Conservation (phyloP, 2,888 invertebrate species). For the Phalera bucephala region DNA sequence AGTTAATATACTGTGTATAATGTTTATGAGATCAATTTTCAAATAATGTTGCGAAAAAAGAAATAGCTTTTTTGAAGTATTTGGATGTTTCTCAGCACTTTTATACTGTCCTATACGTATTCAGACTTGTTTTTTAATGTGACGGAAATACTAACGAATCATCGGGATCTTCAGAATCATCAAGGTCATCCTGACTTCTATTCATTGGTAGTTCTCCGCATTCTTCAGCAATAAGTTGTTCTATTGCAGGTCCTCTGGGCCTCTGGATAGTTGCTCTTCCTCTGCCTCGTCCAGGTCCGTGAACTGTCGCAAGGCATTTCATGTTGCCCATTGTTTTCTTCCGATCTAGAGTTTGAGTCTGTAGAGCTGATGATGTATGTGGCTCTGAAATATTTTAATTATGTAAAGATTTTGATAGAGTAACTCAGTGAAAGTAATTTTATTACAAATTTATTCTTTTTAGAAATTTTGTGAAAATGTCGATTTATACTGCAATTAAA, state of each 20-base stretch:
- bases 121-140: too few species aligned
- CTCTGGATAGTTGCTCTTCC: conserved; percentile 58
- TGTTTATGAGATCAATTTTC: too few species aligned
- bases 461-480: too few species aligned
- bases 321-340: conserved; percentile 52
- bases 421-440: too few species aligned
- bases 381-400: conserved; percentile 72
- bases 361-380: conserved; percentile 75
- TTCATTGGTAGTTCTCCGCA: conserved; percentile 69
- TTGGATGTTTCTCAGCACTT: too few species aligned
- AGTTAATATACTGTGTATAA: too few species aligned
- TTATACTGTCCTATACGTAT: too few species aligned
- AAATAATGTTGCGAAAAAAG: too few species aligned
- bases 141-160: conserved; percentile 75
- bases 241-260: conserved; percentile 67
- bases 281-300: conserved; percentile 57
- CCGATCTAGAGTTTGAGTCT: conserved; percentile 72
- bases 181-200: conserved; percentile 80
- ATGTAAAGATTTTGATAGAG: too few species aligned
- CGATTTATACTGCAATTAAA: too few species aligned
- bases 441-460: too few species aligned
- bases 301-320: conserved; percentile 73
- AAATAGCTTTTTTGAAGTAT: too few species aligned
- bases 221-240: conserved; percentile 73
- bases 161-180: conserved; percentile 85